A percentile compares a stretch with the other conserved stretches of the same genome.
Conservation (phyloP, 2,888 invertebrate genomes). For the Teleiodes luculella region DNA sequence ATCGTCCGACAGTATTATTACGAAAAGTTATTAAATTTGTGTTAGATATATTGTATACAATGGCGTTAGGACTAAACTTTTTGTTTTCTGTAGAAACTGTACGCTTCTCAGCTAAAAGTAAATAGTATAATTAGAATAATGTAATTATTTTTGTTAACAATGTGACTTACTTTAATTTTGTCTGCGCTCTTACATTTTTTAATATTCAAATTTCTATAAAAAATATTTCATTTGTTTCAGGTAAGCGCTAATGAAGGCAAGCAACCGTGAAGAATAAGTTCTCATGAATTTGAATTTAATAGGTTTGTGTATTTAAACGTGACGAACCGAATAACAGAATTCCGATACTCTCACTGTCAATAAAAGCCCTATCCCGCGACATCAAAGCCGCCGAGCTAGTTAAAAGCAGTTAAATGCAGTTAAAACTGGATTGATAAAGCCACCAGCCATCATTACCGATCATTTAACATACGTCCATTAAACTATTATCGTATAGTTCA, state of each 20-base stretch:
- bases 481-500: constrained; percentile 57
- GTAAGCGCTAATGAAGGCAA: background rate
- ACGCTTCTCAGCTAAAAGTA: too few relatives aligned
- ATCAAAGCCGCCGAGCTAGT: constrained; percentile 45
- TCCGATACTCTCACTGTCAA: constrained; percentile 32
- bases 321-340: background rate
- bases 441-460: constrained; percentile 37
- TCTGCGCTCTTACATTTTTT: background rate
- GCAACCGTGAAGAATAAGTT: background rate
- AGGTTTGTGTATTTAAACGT: constrained; percentile 7
- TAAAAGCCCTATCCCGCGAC: constrained; percentile 37
- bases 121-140: too few relatives aligned
- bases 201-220: background rate
- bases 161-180: background rate
- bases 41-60: too few relatives aligned
- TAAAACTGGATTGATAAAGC: constrained; percentile 48
- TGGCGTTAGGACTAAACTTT: too few relatives aligned
- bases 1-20: too few relatives aligned
- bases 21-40: too few relatives aligned
- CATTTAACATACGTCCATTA: constrained; percentile 48
- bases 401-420: constrained; percentile 18
- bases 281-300: background rate
- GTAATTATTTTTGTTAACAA: too few relatives aligned
- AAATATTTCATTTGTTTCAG: constrained; percentile 16
- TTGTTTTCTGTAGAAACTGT: too few relatives aligned